Base-by-base conservation (phyloP, 1,140 invertebrate genomes). In the Drosophila ficusphila region DNA sequence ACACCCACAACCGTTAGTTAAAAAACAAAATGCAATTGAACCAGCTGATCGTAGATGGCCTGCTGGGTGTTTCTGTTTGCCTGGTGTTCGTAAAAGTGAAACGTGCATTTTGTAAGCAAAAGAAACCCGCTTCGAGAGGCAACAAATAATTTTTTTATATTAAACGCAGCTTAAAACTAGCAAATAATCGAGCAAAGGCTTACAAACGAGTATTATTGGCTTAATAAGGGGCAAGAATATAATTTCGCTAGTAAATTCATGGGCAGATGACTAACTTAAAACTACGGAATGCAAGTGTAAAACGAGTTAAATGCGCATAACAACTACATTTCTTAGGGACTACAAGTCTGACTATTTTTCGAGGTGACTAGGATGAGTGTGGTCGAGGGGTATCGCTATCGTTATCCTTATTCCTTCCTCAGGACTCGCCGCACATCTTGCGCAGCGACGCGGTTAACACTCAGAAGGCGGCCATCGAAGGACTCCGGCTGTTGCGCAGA, bases 371-470 rank as follows among this genome's bases (percentile, higher is more conserved):
- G 38, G 52, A 46, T 49, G 14, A 14, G 19, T 4, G 53, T 21
- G 39, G 4, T 18, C 16, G 29, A 5, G 21, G n/a, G 18, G 49
- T 14, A 14, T n/a, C 19, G 11, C n/a, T n/a, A n/a, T n/a, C n/a
- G n/a, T n/a, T n/a, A n/a, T n/a, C n/a, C n/a, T n/a, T n/a, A n/a
- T n/a, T 7, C 8, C 9, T 29, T 18, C 8, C 38, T 78, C 47
- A 60, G 57, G 61, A 42, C 29, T 76, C 68, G 81, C 76, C 62
- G 49, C 82, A 74, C 42, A 86, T 85, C 41, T 65, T 75, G 70
- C 79, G 79, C 79, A 83, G 70, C 79, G 79, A 83, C 38, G 65
- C 79, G 70, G 60, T 81, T 86, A 86, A 89, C 82, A 78, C 83
- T 88, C 82, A 88, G 44, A 88, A 90, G 46, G 85, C 77, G 21